Conservation (phyloP, 23 tunicate genomes). For the Halocynthia roretzi region DNA sequence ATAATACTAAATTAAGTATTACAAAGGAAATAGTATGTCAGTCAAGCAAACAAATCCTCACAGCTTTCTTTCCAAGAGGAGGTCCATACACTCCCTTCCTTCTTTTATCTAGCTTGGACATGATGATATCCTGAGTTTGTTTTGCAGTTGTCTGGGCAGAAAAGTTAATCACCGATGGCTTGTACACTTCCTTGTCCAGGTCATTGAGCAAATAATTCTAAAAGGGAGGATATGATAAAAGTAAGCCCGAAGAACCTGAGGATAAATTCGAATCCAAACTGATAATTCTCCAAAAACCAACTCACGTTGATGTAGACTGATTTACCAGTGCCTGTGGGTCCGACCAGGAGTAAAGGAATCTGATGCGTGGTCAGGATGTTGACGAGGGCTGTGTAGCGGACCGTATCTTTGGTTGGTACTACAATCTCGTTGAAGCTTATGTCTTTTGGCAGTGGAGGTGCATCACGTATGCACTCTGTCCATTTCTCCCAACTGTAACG, state of each 20-base stretch:
- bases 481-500: slow-evolving; percentile 88
- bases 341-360: slow-evolving; percentile 84
- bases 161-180: slow-evolving; percentile 87
- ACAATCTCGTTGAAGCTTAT: slow-evolving; percentile 67
- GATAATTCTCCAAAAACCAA: neutral
- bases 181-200: slow-evolving; percentile 64
- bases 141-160: slow-evolving; percentile 99
- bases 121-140: slow-evolving; percentile 93
- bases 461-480: slow-evolving; percentile 77
- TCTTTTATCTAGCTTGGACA: slow-evolving; percentile 95
- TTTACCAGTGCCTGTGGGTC: slow-evolving; percentile 99
- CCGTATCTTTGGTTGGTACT: slow-evolving; percentile 88
- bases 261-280: neutral
- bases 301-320: slow-evolving; percentile 96
- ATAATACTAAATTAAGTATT: neutral
- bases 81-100: slow-evolving; percentile 89
- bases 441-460: slow-evolving; percentile 47
- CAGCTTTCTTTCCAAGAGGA: slow-evolving; percentile 89
- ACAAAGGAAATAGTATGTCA: neutral
- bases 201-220: slow-evolving; percentile 63
- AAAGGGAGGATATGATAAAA: neutral
- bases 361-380: slow-evolving; percentile 68
- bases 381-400: slow-evolving; percentile 62
- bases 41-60: slow-evolving; percentile 6
- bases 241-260: neutral